Conservation (phyloP, 64 coral and sea anemone species). For the Astreopora myriophthalma region DNA sequence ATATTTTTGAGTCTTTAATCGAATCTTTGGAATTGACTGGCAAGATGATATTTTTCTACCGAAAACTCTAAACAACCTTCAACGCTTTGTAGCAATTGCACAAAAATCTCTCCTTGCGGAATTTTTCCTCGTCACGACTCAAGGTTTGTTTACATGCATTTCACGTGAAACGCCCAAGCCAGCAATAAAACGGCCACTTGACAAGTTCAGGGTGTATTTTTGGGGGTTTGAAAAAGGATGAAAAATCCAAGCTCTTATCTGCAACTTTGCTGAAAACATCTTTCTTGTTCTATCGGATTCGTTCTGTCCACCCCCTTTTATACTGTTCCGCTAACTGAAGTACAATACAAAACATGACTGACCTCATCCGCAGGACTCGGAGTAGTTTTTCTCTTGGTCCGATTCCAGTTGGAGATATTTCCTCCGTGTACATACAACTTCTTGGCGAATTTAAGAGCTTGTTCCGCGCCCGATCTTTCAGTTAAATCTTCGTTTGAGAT, state of each 20-base stretch:
- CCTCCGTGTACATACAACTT: conserved; percentile 87
- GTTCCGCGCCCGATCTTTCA: conserved; percentile 11
- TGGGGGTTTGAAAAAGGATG: no score
- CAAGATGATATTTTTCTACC: no score
- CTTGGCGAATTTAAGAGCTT: conserved; percentile 69
- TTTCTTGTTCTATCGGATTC: no score
- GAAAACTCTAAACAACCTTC: no score
- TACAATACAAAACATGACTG: no score
- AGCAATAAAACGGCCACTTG: neutral
- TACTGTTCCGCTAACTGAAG: no score
- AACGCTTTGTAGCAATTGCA: neutral
- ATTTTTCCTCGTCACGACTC: neutral
- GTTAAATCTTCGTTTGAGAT: conserved; percentile 17
- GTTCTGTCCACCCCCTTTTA: no score
- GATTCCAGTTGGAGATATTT: conserved; percentile 89
- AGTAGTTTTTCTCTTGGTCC: conserved; percentile 81
- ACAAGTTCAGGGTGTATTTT: neutral
- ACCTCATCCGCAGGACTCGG: conserved; percentile 79
- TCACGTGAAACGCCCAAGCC: neutral
- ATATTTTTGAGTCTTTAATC: no score
- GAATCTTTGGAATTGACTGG: no score
- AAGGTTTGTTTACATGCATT: neutral
- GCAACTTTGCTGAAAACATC: no score
- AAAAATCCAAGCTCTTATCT: no score
- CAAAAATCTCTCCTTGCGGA: neutral